A percentile compares a stretch with the other conserved stretches of the same genome.
Evolutionary conservation across 2,797 vertebrate species (phyloP).

Genomic region (Dallia pectoralis): DNA sequence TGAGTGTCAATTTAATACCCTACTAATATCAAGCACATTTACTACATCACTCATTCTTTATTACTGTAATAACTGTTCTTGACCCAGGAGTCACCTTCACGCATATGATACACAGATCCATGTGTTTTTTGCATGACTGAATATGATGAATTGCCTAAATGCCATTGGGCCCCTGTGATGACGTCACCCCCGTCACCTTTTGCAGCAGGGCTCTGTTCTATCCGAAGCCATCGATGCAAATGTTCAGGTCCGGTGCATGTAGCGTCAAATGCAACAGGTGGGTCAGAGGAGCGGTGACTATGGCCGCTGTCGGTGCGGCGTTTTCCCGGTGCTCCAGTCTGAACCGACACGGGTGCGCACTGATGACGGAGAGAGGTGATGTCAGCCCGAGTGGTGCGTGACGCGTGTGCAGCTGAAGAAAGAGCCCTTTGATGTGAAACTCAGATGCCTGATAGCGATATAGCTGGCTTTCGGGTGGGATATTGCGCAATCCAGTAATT

Average conservation of each 20-base stretch:
- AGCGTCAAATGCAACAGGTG: too few species aligned
- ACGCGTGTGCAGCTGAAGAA: background rate
- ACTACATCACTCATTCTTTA: conserved; percentile 49
- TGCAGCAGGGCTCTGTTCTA: conserved; percentile 2
- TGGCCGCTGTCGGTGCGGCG: too few species aligned
- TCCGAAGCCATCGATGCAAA: too few species aligned
- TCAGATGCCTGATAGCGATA: conserved; percentile 29
- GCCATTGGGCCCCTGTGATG: conserved; percentile 48
- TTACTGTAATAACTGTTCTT: conserved; percentile 28
- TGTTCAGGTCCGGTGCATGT: too few species aligned
- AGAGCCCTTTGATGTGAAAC: conserved; percentile 25
- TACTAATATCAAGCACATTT: background rate
- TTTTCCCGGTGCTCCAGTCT: conserved; percentile 9
- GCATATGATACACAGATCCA: conserved; percentile 25
- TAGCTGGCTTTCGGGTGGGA: conserved; percentile 14
- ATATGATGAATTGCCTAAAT: conserved; percentile 49
- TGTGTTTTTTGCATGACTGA: conserved; percentile 49
- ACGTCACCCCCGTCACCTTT: conserved; percentile 30
- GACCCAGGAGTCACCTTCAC: background rate
- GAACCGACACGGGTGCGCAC: background rate
- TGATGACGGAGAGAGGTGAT: background rate
- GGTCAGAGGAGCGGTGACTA: too few species aligned
- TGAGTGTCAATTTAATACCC: background rate
- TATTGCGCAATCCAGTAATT: conserved; percentile 33
- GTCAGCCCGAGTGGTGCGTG: background rate